phyloP scores from a whole-genome alignment of 2,113 vertebrate genomes.

The Proteles cristata region DNA sequence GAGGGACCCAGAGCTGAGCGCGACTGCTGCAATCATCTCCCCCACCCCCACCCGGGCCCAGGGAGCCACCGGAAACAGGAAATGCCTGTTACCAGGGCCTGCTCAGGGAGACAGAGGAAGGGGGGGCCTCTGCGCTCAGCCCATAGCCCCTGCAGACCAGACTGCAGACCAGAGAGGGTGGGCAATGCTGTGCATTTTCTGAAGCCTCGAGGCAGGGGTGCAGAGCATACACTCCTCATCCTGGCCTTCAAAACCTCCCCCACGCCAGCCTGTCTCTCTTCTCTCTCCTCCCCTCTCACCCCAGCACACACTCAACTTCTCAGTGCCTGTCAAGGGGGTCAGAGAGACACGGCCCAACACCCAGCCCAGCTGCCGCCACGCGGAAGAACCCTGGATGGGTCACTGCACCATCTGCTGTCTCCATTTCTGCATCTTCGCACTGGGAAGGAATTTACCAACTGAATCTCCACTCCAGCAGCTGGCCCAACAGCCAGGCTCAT shows the following conservation, averaged over 20 bases:
- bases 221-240: not conserved
- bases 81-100: constrained; percentile 65
- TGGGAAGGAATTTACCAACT: not conserved
- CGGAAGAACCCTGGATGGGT: not conserved
- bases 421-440: not conserved
- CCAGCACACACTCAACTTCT: not conserved
- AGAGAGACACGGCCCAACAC: not conserved
- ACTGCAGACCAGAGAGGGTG: not conserved
- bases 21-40: not conserved
- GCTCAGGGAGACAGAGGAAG: not conserved
- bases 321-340: accelerated
- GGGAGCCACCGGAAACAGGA: constrained; percentile 76
- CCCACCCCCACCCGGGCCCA: constrained; percentile 60
- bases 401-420: not conserved
- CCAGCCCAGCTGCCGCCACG: not conserved
- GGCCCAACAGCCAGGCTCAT: too few species aligned
- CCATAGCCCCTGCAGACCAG: not conserved
- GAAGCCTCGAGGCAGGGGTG: not conserved
- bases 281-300: too few species aligned
- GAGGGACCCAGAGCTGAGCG: not conserved
- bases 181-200: not conserved
- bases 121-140: not conserved
- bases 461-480: not conserved
- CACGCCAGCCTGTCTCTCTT: not conserved
- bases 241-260: not conserved